Percentiles rank a stretch among this genome's conserved stretches.
Evolutionary conservation across 1,140 invertebrate species (phyloP).

Genomic region (Ganaspis sp.): DNA sequence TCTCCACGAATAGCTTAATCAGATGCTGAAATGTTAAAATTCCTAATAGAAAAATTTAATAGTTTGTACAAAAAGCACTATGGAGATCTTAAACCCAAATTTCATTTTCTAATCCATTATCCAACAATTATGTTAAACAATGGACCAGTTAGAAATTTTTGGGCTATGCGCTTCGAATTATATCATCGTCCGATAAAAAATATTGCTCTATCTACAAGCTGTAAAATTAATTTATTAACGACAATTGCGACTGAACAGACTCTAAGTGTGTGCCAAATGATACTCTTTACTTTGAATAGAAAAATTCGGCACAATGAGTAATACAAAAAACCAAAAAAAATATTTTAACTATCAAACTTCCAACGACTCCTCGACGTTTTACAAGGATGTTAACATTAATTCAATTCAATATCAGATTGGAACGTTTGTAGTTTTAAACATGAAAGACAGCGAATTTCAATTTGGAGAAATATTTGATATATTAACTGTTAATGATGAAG

Average conservation of each 20-base stretch:
- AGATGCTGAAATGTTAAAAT: too few relatives aligned
- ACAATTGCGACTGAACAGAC: not conserved
- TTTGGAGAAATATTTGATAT: not conserved
- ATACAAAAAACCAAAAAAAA: not conserved
- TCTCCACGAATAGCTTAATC: too few relatives aligned
- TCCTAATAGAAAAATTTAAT: too few relatives aligned
- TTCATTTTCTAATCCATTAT: too few relatives aligned
- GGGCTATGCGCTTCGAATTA: too few relatives aligned
- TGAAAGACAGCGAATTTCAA: not conserved
- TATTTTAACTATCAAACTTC: not conserved
- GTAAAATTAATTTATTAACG: not conserved
- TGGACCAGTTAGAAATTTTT: too few relatives aligned
- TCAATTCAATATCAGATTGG: not conserved
- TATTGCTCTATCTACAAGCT: not conserved
- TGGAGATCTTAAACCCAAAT: too few relatives aligned
- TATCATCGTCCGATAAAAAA: too few relatives aligned
- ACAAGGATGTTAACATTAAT: not conserved
- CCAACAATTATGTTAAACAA: too few relatives aligned
- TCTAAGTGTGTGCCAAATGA: not conserved
- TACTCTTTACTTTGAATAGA: not conserved
- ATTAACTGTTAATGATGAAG: not conserved
- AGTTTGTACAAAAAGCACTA: too few relatives aligned
- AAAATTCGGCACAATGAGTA: not conserved
- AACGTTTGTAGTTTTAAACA: not conserved
- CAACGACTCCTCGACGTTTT: not conserved